Conservation (phyloP, 2,113 vertebrate species). For the Pachycephala philippinensis region DNA sequence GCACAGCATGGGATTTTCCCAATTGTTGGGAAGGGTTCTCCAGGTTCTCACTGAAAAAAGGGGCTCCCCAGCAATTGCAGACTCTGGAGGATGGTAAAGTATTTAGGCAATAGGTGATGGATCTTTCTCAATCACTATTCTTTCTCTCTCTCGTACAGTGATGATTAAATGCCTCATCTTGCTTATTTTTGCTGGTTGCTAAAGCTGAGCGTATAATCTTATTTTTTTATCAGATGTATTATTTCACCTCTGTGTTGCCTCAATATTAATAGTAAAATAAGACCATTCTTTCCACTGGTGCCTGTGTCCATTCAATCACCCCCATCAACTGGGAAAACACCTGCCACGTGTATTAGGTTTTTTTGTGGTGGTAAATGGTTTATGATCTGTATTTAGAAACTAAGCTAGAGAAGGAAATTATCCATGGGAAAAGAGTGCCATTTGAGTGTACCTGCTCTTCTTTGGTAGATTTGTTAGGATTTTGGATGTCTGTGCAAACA, state of each 20-base stretch:
- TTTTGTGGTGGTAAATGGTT: background rate
- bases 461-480: background rate
- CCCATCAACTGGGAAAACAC: background rate
- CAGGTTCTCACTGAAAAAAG: background rate
- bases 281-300: background rate
- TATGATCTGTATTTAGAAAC: background rate
- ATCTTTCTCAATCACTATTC: background rate
- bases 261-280: background rate
- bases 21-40: background rate
- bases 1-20: background rate
- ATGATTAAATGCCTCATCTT: background rate
- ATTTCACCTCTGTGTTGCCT: background rate
- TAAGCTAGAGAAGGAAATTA: background rate
- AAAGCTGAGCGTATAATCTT: background rate
- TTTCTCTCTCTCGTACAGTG: background rate
- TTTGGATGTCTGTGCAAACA: background rate
- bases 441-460: background rate
- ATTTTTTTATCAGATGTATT: background rate
- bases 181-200: background rate
- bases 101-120: background rate
- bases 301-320: background rate
- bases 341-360: background rate
- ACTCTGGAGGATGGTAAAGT: background rate
- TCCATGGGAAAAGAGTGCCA: background rate
- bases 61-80: background rate